phyloP scores from a whole-genome alignment of 2,113 vertebrate species.

The Jacana jacana region DNA sequence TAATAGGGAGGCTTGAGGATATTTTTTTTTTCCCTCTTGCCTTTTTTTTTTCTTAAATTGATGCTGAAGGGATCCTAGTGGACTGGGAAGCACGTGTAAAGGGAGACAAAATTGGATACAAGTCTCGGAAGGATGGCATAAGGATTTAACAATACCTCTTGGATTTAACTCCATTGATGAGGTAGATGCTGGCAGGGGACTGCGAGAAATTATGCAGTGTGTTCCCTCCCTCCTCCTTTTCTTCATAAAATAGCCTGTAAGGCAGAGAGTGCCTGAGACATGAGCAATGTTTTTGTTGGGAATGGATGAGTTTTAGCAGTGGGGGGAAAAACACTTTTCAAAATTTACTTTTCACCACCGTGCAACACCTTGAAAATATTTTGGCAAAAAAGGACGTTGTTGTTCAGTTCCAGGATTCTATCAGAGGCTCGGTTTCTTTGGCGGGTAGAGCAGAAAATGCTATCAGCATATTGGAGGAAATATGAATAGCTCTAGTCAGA shows the following conservation, averaged over 20 bases:
- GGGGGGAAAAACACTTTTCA: conserved; percentile 11
- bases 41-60: neutral
- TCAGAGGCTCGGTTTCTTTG: conserved; percentile 7
- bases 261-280: conserved; percentile 31
- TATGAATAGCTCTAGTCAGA: neutral
- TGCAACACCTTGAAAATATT: conserved; percentile 56
- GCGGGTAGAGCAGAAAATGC: neutral
- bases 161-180: conserved; percentile 5
- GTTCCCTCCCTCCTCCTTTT: neutral
- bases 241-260: conserved; percentile 18
- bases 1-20: neutral
- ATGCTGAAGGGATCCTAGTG: neutral
- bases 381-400: neutral
- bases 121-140: conserved; percentile 11
- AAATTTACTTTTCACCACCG: conserved; percentile 24
- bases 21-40: neutral
- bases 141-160: conserved; percentile 14
- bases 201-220: neutral
- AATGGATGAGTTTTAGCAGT: conserved; percentile 16
- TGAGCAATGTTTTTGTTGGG: conserved; percentile 51
- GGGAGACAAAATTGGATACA: neutral
- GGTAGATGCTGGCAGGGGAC: conserved; percentile 12
- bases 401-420: conserved; percentile 30
- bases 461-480: neutral
- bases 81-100: neutral